Evolutionary conservation across 2,113 vertebrate genomes (phyloP).

Genomic region (Crocuta crocuta): DNA sequence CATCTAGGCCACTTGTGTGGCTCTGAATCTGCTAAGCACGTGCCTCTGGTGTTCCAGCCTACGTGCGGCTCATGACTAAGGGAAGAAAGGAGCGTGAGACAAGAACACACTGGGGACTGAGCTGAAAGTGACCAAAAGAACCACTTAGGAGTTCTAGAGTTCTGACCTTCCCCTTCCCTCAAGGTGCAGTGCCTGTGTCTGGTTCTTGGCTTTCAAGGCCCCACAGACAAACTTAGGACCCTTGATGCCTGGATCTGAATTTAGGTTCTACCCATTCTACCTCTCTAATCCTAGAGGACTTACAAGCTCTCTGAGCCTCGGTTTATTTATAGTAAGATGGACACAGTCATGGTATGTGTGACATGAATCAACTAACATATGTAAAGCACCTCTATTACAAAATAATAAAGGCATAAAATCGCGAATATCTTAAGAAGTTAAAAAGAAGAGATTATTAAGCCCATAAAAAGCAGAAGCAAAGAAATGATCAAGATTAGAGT

Average conservation of each 20-base stretch:
- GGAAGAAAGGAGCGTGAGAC: neutral
- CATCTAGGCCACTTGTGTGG: neutral
- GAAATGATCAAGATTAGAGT: neutral
- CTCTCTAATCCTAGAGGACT: neutral
- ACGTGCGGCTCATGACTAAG: neutral
- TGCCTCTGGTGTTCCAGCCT: neutral
- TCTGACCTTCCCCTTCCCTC: neutral
- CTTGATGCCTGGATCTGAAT: neutral
- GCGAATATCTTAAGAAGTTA: neutral
- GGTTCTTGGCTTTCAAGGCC: neutral
- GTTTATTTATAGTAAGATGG: neutral
- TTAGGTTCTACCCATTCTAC: neutral
- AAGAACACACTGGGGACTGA: fast-evolving
- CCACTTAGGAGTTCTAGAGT: neutral
- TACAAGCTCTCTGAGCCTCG: neutral
- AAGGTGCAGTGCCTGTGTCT: fast-evolving
- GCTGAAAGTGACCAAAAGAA: neutral
- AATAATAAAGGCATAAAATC: neutral
- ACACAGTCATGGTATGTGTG: neutral
- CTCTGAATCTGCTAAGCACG: neutral
- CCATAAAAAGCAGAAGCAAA: neutral
- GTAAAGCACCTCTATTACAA: neutral
- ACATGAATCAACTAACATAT: neutral
- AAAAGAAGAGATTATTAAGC: neutral
- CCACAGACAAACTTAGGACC: neutral